Evolutionary conservation across 1,140 invertebrate genomes (phyloP).

Genomic region (Thalassaphorura encarpata): DNA sequence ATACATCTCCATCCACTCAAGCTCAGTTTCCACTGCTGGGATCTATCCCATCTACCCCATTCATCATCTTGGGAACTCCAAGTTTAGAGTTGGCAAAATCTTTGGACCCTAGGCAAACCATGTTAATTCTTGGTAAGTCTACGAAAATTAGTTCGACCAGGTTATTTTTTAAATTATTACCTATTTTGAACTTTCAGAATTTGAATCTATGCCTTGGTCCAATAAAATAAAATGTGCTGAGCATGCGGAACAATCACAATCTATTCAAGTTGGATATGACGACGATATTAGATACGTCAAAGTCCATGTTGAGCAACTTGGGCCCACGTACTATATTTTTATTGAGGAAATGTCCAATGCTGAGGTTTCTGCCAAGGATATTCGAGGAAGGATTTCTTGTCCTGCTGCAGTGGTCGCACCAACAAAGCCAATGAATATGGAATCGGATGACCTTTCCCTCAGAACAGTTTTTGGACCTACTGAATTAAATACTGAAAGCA

Average conservation of each 20-base stretch:
- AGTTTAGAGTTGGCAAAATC: too few species aligned
- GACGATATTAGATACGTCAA: slow-evolving; percentile 52
- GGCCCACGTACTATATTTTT: slow-evolving; percentile 45
- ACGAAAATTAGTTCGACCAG: too few species aligned
- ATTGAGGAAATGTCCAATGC: slow-evolving; percentile 54
- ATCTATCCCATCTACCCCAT: too few species aligned
- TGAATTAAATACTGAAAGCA: too few species aligned
- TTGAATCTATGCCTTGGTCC: slow-evolving; percentile 43
- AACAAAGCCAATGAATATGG: too few species aligned
- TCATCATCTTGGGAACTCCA: too few species aligned
- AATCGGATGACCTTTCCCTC: too few species aligned
- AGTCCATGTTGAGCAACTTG: slow-evolving; percentile 47
- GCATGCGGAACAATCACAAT: slow-evolving; percentile 39
- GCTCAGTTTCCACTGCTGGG: slow-evolving; percentile 11
- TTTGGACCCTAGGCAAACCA: too few species aligned
- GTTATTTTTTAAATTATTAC: too few species aligned
- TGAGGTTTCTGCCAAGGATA: slow-evolving; percentile 59
- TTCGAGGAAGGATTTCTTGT: slow-evolving; percentile 48
- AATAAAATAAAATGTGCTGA: slow-evolving; percentile 37
- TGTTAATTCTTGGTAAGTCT: too few species aligned
- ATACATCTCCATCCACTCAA: slow-evolving; percentile 10
- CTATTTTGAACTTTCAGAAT: slow-evolving; percentile 6
- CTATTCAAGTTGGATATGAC: slow-evolving; percentile 46
- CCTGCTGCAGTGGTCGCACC: background rate
- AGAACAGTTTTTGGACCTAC: too few species aligned